Evolutionary conservation across 2,888 invertebrate genomes (phyloP).

Genomic region (Ectobius pallidus): DNA sequence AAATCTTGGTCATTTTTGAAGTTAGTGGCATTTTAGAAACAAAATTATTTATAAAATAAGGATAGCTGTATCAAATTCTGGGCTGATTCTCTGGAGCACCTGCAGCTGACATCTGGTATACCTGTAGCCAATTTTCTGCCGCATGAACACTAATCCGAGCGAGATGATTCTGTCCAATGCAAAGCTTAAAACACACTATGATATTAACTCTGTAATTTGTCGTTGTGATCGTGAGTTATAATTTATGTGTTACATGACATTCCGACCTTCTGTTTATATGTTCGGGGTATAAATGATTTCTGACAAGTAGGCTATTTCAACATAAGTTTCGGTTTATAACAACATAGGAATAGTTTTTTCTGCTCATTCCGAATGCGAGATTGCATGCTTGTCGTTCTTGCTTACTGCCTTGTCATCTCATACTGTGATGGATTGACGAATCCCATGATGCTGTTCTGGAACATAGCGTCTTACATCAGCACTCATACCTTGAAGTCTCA

Average conservation of each 20-base stretch:
- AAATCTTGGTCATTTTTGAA: no score
- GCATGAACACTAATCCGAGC: background rate
- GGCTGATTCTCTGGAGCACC: background rate
- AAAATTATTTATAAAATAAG: no score
- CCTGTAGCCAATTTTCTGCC: slow-evolving; percentile 5
- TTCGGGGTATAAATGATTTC: no score
- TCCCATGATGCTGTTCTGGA: background rate
- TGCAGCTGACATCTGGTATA: background rate
- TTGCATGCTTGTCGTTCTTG: background rate
- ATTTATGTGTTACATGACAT: background rate
- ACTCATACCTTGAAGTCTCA: no score
- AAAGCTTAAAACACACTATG: background rate
- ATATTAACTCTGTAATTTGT: background rate
- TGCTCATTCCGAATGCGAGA: no score
- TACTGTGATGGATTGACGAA: background rate
- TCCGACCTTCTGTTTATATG: no score
- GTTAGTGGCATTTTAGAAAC: no score
- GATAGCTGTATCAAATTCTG: no score
- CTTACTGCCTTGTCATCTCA: background rate
- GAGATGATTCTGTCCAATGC: background rate
- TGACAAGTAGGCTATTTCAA: no score
- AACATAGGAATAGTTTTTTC: no score
- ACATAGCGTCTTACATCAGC: no score
- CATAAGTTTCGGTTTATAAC: no score
- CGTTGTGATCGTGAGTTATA: background rate